phyloP scores from a whole-genome alignment of 2,797 vertebrate genomes.

The Hoplostethus atlanticus region DNA sequence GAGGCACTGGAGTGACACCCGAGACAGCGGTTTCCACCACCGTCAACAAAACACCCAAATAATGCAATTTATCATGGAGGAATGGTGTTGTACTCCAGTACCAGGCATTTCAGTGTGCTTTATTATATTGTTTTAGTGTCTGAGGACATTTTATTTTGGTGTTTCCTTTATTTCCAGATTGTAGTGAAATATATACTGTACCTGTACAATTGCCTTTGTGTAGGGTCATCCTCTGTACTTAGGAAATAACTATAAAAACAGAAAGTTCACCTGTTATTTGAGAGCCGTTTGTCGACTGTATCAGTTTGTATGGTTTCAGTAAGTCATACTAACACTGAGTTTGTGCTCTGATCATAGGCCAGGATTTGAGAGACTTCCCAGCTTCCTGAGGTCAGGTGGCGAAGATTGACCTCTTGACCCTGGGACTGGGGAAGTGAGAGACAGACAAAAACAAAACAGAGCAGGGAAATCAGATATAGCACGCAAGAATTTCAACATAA shows the following conservation, averaged over 20 bases:
- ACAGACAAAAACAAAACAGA: slow-evolving; percentile 9
- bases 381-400: slow-evolving; percentile 81
- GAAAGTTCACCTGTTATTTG: background rate
- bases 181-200: slow-evolving; percentile 19
- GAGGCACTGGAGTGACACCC: background rate
- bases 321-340: slow-evolving; percentile 68
- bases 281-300: background rate
- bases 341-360: slow-evolving; percentile 70
- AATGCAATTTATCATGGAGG: background rate
- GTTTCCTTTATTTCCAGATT: background rate
- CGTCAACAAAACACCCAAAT: background rate
- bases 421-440: slow-evolving; percentile 47
- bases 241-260: slow-evolving; percentile 78
- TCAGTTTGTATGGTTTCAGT: background rate
- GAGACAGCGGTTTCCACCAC: background rate
- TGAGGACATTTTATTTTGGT: no score
- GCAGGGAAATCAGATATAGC: background rate
- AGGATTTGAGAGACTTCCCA: slow-evolving; percentile 83
- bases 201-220: slow-evolving; percentile 82
- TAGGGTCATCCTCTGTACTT: slow-evolving; percentile 76
- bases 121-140: no score
- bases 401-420: slow-evolving; percentile 68
- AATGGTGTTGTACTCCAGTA: background rate
- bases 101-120: no score
- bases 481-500: background rate